Evolutionary conservation across 2,888 invertebrate genomes (phyloP).

Genomic region (Magallana nippona): DNA sequence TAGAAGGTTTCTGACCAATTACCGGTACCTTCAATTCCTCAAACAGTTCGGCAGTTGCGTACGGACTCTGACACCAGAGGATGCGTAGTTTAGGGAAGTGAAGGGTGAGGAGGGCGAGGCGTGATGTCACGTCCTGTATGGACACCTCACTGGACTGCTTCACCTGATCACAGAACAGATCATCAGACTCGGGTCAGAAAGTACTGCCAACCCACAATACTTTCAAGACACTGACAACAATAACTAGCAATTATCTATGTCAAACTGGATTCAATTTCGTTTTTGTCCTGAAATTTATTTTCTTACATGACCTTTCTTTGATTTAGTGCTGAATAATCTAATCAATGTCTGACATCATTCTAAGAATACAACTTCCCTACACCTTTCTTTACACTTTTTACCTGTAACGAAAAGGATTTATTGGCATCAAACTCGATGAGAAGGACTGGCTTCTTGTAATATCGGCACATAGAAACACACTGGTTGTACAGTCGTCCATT

Average conservation of each 20-base stretch:
- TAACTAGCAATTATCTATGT: no score
- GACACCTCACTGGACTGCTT: slow-evolving; percentile 86
- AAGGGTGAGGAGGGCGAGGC: slow-evolving; percentile 93
- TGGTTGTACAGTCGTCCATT: slow-evolving; percentile 97
- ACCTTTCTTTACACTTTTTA: slow-evolving; percentile 75
- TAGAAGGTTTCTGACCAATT: neutral
- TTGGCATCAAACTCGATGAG: slow-evolving; percentile 98
- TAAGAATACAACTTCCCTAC: no score
- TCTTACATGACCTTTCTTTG: no score
- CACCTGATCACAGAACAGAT: slow-evolving; percentile 82
- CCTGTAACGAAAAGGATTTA: slow-evolving; percentile 92
- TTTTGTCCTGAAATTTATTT: no score
- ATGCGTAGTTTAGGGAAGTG: slow-evolving; percentile 95
- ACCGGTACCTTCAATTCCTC: slow-evolving; percentile 91
- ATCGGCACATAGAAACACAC: slow-evolving; percentile 93
- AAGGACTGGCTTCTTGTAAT: slow-evolving; percentile 82
- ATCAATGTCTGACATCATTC: no score
- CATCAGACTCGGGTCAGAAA: neutral
- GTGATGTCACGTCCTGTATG: slow-evolving; percentile 90
- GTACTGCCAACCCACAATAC: no score
- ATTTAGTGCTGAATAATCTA: no score
- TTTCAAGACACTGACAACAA: no score
- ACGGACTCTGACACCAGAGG: slow-evolving; percentile 97
- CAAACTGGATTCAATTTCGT: no score
- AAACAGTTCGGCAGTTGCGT: slow-evolving; percentile 96